Base-by-base conservation (phyloP, 2,888 invertebrate genomes). In the Scrobipalpa atriplicella region DNA sequence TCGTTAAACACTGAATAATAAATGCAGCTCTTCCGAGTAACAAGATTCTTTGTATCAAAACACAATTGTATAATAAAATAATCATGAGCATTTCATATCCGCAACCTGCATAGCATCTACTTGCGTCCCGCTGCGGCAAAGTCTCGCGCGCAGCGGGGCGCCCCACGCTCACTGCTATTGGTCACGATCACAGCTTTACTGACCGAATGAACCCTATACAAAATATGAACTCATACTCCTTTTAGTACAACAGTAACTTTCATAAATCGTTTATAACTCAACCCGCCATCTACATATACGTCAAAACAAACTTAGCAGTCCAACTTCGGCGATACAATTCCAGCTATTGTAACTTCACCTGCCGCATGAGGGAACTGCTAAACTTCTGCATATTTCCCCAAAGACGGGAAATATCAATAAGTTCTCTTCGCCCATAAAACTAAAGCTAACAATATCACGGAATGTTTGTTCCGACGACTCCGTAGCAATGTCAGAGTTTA, bases 141-240 rank as follows among this genome's bases (percentile, higher is more conserved):
- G 78, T 85, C 68, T 74, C 87, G 70, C 89, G 83, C 86, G 72
- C 62, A 62, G 62, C 62, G 62, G 62, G 85, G 89, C 74, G 69
- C 73, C 77, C 80, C 76, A 83, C 84, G 83, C 86, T 82, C 84
- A 86, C 82, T 83, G 79, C 87, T 84, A 85, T 87, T 84, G 86
- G 84, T 89, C 87, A 89, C 85, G 87, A 86, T 84, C 83, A 86
- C 81, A 80, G 78, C 84, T 85, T 82, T 83, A 86, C 82, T 80
- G 80, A 78, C 80, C 82, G 81, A 78, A 83, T 85, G 81, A 84
- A 82, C 78, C 76, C 73, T 73, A 74, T 78, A 80, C 79, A 78
- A 76, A 79, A 79, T 18, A 82, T 79, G 76, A 79, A 29, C 79
- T 75, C 75, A 73, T 64, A 52, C 39, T 16, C 19, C 11, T 52